Conservation (phyloP, 1,140 invertebrate species). For the Chrysomallon squamiferum region DNA sequence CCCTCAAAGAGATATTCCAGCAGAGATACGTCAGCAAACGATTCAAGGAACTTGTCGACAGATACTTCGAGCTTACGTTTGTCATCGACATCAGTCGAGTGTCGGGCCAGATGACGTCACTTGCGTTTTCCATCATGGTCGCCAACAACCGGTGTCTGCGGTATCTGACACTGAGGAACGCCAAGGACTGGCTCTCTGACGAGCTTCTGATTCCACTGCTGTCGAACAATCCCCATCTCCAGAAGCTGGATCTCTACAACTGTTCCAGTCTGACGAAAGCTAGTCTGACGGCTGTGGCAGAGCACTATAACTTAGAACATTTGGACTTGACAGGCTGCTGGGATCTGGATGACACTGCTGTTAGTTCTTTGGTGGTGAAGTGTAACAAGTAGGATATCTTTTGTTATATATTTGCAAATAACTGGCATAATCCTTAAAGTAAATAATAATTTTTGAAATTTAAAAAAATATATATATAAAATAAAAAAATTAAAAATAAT, state of each 20-base stretch:
- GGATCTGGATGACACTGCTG: slow-evolving; percentile 57
- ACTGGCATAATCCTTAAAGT: too few species aligned
- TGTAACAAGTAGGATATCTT: slow-evolving; percentile 48
- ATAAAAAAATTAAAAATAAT: too few species aligned
- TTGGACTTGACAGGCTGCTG: slow-evolving; percentile 62
- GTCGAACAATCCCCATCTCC: slow-evolving; percentile 38
- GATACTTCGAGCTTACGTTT: slow-evolving; percentile 36
- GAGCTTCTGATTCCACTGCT: slow-evolving; percentile 50
- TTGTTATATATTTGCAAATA: too few species aligned
- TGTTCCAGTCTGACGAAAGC: slow-evolving; percentile 51
- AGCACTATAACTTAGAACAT: slow-evolving; percentile 47
- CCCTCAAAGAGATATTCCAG: slow-evolving; percentile 35
- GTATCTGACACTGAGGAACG: slow-evolving; percentile 48
- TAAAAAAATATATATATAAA: too few species aligned
- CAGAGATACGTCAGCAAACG: slow-evolving; percentile 31
- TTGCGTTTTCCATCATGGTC: slow-evolving; percentile 43
- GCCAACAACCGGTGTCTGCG: slow-evolving; percentile 29
- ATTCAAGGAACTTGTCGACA: slow-evolving; percentile 31
- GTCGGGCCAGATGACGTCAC: slow-evolving; percentile 28
- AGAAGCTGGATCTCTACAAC: slow-evolving; percentile 49
- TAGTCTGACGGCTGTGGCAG: slow-evolving; percentile 46
- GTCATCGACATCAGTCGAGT: slow-evolving; percentile 35
- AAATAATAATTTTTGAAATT: too few species aligned
- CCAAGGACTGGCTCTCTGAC: slow-evolving; percentile 58
- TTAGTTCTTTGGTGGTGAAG: slow-evolving; percentile 40